Evolutionary conservation across 1,140 invertebrate species (phyloP), one percentile per base, ranked within the genome.

Genomic region (Bicyclus anynana): DNA sequence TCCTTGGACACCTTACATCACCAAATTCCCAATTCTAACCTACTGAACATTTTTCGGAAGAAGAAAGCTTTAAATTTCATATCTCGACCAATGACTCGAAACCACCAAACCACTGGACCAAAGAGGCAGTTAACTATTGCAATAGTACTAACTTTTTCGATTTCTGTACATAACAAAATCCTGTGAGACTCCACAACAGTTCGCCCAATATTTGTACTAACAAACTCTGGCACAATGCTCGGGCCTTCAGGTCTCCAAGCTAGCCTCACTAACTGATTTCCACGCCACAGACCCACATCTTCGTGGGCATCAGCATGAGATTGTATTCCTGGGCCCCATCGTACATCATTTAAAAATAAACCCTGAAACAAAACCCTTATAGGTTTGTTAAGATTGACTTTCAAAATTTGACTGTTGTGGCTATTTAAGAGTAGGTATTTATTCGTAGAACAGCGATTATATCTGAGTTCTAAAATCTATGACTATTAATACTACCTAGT

Each of bases 301-400:
- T 88, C 83, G 9, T 46, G 64, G 12, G 85, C 72, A 56, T 72
- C 57, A 3, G 79, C 44, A 38, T 86, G 69, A 0, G 84, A 80
- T 46, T 89, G 77, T n/a, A 91, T 66, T 2, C 90, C 90, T 12
- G 90, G 90, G 9, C 90, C 90, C 68, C 80, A 91, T 40, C 89
- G 77, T 17, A 67, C 38, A 54, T 90, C 86, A 20, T 77, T 65
- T 53, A 83, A 75, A 61, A 84, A 90, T 20, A 91, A 49, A 35
- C 90, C 90, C 84, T 86, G 48, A 16, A 62, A 63, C 56, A 3
- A 33, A 12, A 2, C 27, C 2, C n/a, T n/a, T n/a, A n/a, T n/a
- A n/a, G n/a, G n/a, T n/a, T n/a, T n/a, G n/a, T n/a, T n/a, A n/a
- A n/a, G n/a, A n/a, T n/a, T n/a, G n/a, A n/a, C n/a, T n/a, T n/a